Evolutionary conservation across 2,113 vertebrate species (phyloP), one percentile per base, ranked within the genome.

Genomic region (Fregata magnificens): DNA sequence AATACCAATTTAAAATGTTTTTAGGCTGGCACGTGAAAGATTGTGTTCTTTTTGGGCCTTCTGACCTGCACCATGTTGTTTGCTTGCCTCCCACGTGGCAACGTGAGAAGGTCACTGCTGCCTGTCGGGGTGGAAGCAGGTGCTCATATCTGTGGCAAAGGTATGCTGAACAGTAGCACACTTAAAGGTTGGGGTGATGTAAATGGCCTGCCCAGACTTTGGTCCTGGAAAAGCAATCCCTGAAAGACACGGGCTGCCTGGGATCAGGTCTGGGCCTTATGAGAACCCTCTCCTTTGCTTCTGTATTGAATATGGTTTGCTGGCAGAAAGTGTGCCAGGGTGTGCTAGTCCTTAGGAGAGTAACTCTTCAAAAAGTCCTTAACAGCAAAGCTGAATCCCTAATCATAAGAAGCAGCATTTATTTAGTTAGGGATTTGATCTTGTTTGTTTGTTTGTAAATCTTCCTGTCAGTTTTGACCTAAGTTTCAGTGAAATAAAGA

Each of bases 91-190:
- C 96, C 91, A 97, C 89, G 0, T 52, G 50, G 95, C 91, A 96
- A 93, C 20, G 13, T 13, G 93, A 97, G 95, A 96, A 96, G 95
- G 95, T 96, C 95, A 52, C 55, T 82, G 65, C 83, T 78, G 91
- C 91, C 59, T 71, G 63, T 59, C n/a, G 5, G 82, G 72, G 47
- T 88, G 88, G 80, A 24, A 96, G 91, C 96, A 92, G 76, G 82
- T 92, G 95, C 58, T 78, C 0, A 0, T 47, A 5, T 13, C 76
- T 49, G 31, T 63, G 87, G 38, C 69, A 66, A 42, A 94, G 84
- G 56, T 84, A 69, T 79, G 91, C 55, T 31, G 19, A 61, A 58
- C 85, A 94, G 76, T 9, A 73, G 80, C 76, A 38, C 1, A 0
- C 55, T 34, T 42, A 17, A 17, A 24, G 14, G 2, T 3, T 88